These are phyloP conservation scores for Narcine bancroftii DNA, from an alignment of 2,113 vertebrate genomes.

Conservation along the genomic window DNA sequence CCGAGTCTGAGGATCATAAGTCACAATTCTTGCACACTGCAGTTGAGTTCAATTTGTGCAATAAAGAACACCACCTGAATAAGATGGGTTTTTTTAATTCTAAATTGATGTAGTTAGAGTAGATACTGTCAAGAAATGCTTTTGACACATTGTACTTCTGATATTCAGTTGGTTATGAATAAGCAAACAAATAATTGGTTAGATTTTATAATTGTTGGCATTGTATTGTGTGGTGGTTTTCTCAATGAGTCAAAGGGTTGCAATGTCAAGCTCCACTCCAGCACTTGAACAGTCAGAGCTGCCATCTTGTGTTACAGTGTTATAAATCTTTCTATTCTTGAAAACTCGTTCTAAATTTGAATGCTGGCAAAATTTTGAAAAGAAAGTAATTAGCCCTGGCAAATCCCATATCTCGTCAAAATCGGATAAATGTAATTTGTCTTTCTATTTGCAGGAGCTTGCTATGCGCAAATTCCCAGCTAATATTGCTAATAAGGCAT, in stretches of 20 bases:
- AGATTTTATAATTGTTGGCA: not conserved
- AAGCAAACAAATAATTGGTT: not conserved
- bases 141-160: not conserved
- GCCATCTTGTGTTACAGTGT: not conserved
- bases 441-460: not conserved
- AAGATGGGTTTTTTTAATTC: not conserved
- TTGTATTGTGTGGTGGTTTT: not conserved
- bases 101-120: not conserved
- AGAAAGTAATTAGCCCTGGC: not conserved
- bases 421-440: not conserved
- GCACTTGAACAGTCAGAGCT: not conserved
- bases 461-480: not conserved
- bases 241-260: not conserved
- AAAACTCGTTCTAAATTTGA: not conserved
- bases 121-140: not conserved
- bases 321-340: not conserved
- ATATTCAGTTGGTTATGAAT: not conserved
- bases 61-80: constrained; percentile 24
- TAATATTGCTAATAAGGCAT: not conserved
- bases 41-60: not conserved
- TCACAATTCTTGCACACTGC: not conserved
- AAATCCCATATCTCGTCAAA: not conserved
- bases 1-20: not conserved
- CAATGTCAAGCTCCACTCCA: not conserved
- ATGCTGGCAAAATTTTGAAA: not conserved